phyloP scores from a whole-genome alignment of 2,113 vertebrate genomes.

The Leucopsar rothschildi region DNA sequence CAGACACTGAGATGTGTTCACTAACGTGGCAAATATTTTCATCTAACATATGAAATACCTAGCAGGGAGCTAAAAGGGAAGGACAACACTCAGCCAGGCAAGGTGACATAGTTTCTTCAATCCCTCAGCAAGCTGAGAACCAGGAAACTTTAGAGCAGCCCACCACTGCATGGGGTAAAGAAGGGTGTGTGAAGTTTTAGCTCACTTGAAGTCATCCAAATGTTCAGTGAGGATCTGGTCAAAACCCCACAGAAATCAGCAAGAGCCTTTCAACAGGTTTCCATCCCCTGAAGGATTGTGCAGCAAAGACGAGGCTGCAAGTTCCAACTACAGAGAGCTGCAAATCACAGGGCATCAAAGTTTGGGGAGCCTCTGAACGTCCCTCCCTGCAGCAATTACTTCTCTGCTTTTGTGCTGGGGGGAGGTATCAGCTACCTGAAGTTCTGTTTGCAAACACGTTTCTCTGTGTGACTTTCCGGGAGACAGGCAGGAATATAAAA shows the following conservation, averaged over 20 bases:
- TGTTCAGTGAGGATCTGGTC: slow-evolving; percentile 4
- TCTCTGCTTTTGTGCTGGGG: background rate
- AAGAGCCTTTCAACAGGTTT: background rate
- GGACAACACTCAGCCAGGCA: background rate
- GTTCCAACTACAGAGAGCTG: slow-evolving; percentile 49
- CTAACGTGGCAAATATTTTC: background rate
- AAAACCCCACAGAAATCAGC: slow-evolving; percentile 31
- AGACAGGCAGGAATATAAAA: background rate
- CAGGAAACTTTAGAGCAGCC: background rate
- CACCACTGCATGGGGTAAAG: background rate
- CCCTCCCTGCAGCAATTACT: slow-evolving; percentile 47
- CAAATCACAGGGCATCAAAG: slow-evolving; percentile 60
- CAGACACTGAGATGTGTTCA: background rate
- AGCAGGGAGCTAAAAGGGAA: background rate
- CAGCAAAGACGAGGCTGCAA: background rate
- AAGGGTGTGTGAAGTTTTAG: background rate
- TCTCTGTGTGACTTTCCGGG: background rate
- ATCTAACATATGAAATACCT: background rate
- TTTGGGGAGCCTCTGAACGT: slow-evolving; percentile 39
- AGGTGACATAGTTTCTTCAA: background rate
- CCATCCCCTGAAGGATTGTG: background rate
- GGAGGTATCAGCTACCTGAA: background rate
- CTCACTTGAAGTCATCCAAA: slow-evolving; percentile 6
- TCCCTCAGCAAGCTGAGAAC: background rate
- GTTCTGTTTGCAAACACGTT: slow-evolving; percentile 15